Conservation (phyloP, 2,888 invertebrate species). For the Ormyrus pomaceus region DNA sequence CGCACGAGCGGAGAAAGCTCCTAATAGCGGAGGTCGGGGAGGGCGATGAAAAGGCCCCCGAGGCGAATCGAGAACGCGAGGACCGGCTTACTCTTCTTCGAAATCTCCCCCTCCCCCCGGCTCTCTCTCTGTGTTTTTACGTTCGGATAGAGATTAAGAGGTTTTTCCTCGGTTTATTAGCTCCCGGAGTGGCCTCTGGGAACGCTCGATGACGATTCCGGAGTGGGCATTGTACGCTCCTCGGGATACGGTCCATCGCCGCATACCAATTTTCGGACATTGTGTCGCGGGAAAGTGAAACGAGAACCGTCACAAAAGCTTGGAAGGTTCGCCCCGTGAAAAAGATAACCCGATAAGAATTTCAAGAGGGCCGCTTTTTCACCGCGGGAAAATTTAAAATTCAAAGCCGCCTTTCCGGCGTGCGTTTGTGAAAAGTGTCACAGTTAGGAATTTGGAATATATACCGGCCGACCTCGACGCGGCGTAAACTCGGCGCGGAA, state of each 20-base stretch:
- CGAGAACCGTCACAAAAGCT: too few species aligned
- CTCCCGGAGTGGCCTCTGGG: background rate
- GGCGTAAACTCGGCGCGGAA: too few species aligned
- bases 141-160: constrained; percentile 41
- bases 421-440: too few species aligned
- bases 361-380: background rate
- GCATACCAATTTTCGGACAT: background rate
- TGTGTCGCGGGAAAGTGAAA: too few species aligned
- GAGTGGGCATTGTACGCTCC: background rate
- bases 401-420: constrained; percentile 8
- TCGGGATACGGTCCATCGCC: background rate
- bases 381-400: background rate
- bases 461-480: too few species aligned
- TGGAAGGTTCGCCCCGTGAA: too few species aligned
- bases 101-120: background rate
- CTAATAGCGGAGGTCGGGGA: constrained; percentile 44
- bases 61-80: constrained; percentile 30
- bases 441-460: too few species aligned
- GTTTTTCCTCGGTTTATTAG: constrained; percentile 44
- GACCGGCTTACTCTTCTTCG: constrained; percentile 9
- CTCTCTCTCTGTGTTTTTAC: background rate
- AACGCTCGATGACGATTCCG: background rate
- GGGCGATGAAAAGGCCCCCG: constrained; percentile 33
- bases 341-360: too few species aligned
- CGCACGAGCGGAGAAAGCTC: constrained; percentile 1